Conservation (phyloP, 2,113 vertebrate species). For the Stictonetta naevosa region DNA sequence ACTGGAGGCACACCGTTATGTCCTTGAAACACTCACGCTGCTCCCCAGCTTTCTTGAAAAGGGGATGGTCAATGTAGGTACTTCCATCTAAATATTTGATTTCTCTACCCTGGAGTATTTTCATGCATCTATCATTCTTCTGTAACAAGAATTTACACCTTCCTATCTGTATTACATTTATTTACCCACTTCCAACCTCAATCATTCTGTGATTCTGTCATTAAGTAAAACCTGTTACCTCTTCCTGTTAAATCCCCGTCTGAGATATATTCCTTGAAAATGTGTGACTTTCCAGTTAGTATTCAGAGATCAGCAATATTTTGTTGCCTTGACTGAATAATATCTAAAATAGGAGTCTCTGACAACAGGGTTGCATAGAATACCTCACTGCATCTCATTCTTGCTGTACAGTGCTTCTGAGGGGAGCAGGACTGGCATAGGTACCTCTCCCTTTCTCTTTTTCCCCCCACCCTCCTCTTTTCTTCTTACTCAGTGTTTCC, state of each 20-base stretch:
- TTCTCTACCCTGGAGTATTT: background rate
- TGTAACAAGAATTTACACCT: background rate
- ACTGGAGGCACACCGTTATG: background rate
- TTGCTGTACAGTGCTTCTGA: background rate
- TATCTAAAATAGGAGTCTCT: background rate
- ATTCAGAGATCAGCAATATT: background rate
- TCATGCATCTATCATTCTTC: background rate
- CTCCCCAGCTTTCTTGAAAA: background rate
- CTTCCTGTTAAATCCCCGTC: background rate
- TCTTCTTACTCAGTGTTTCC: background rate
- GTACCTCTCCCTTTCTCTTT: background rate
- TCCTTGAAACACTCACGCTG: background rate
- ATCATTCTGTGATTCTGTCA: too few species aligned
- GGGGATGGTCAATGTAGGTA: background rate
- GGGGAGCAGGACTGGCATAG: background rate
- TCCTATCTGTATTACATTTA: background rate
- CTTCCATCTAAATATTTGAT: background rate
- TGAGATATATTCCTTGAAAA: background rate
- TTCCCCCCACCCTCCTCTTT: rapidly evolving
- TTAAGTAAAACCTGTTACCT: background rate
- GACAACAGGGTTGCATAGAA: background rate
- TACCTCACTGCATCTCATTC: background rate
- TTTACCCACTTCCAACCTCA: background rate
- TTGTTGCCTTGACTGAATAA: background rate
- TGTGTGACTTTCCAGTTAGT: background rate